Evolutionary conservation across 2,888 invertebrate species (phyloP).

Genomic region (Cosmia pyralina): DNA sequence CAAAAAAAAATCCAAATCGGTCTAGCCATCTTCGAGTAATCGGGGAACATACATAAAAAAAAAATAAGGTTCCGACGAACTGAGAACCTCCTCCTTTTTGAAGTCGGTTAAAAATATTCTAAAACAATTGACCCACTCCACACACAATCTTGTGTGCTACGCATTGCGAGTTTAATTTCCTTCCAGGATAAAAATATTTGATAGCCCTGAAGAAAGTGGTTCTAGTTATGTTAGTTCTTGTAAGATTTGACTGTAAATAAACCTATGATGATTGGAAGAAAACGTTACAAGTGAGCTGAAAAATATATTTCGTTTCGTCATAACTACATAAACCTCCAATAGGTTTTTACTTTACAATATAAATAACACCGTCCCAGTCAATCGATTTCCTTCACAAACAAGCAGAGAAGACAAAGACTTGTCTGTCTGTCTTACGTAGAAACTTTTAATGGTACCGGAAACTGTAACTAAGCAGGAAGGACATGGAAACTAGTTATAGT

Average conservation of each 20-base stretch:
- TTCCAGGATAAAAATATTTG: not conserved
- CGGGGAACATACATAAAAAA: too few species aligned
- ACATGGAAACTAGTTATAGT: slow-evolving; percentile 18
- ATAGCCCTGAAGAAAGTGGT: not conserved
- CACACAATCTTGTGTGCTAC: not conserved
- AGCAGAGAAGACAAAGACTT: slow-evolving; percentile 23
- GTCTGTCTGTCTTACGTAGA: slow-evolving; percentile 9
- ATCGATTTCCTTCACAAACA: slow-evolving; percentile 28
- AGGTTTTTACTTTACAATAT: not conserved
- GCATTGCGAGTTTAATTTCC: not conserved
- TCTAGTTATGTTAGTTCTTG: not conserved
- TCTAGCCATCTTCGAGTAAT: too few species aligned
- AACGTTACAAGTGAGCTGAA: not conserved
- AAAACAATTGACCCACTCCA: too few species aligned
- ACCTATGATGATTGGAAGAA: not conserved
- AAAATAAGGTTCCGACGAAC: too few species aligned
- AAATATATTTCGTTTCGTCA: not conserved
- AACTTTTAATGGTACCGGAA: slow-evolving; percentile 72
- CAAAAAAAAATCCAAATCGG: too few species aligned
- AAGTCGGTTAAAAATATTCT: too few species aligned
- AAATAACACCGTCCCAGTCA: not conserved
- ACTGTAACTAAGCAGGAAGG: slow-evolving; percentile 73
- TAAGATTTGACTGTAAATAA: not conserved
- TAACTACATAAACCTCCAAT: not conserved
- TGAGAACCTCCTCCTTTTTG: too few species aligned